Evolutionary conservation across 2,888 invertebrate species (phyloP).

Genomic region (Antheraea assamensis): DNA sequence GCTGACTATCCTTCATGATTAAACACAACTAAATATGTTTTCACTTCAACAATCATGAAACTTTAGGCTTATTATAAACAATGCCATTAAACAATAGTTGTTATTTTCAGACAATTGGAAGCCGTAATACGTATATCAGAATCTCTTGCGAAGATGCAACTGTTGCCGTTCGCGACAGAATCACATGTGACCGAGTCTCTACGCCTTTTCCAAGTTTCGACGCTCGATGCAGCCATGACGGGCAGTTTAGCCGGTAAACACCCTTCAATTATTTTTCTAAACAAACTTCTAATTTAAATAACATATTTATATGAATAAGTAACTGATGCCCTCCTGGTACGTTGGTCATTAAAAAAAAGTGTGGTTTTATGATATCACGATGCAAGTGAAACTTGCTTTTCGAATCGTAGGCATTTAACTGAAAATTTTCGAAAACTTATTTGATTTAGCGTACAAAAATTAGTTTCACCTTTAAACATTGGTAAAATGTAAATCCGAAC

Average conservation of each 20-base stretch:
- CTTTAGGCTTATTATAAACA: background rate
- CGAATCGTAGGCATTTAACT: too few species aligned
- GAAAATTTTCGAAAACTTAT: too few species aligned
- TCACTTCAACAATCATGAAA: background rate
- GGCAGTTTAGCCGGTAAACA: slow-evolving; percentile 92
- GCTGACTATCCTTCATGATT: too few species aligned
- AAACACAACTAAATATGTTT: too few species aligned
- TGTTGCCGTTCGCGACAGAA: slow-evolving; percentile 95
- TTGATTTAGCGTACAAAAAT: too few species aligned
- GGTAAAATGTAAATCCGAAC: too few species aligned
- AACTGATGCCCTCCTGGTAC: too few species aligned
- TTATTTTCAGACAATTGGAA: slow-evolving; percentile 89
- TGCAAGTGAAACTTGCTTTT: too few species aligned
- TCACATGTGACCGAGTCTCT: slow-evolving; percentile 97
- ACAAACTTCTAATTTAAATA: background rate
- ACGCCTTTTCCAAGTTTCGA: slow-evolving; percentile 98
- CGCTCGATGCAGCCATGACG: slow-evolving; percentile 96
- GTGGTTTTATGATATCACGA: too few species aligned
- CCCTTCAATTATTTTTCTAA: background rate
- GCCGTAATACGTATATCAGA: slow-evolving; percentile 98
- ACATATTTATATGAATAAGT: too few species aligned
- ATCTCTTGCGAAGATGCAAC: slow-evolving; percentile 97
- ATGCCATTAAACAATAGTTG: background rate
- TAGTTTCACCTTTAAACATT: too few species aligned
- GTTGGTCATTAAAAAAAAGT: too few species aligned